Conservation (phyloP, 2,888 invertebrate genomes). For the Neuroscelio doddi region DNA sequence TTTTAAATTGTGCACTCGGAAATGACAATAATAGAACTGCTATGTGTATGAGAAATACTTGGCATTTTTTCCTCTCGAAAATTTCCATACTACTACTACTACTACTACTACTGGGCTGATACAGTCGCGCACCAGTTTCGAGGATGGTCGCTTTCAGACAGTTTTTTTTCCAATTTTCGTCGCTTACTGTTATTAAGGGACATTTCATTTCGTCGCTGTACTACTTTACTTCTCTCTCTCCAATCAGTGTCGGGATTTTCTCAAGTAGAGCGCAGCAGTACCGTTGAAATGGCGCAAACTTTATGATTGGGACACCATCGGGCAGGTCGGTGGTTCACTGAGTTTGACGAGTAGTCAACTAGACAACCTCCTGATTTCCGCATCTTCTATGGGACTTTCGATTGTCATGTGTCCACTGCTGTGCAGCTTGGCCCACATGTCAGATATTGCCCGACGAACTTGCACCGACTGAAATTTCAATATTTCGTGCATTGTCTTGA, state of each 20-base stretch:
- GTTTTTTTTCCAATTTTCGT: slow-evolving; percentile 1
- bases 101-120: too few species aligned
- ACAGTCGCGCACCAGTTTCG: not conserved
- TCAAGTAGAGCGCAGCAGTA: slow-evolving; percentile 27
- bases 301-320: slow-evolving; percentile 32
- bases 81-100: too few species aligned
- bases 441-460: not conserved
- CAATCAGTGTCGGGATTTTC: slow-evolving; percentile 45
- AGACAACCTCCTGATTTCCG: too few species aligned
- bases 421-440: slow-evolving; percentile 1
- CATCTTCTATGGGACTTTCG: not conserved
- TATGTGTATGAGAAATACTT: too few species aligned
- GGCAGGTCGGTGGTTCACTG: not conserved
- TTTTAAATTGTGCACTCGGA: too few species aligned
- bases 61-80: not conserved
- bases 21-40: too few species aligned
- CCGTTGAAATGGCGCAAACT: slow-evolving; percentile 32
- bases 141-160: slow-evolving; percentile 1
- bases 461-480: not conserved
- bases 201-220: slow-evolving; percentile 6
- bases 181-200: slow-evolving; percentile 4
- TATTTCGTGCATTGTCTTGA: not conserved
- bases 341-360: slow-evolving; percentile 1
- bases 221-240: slow-evolving; percentile 9
- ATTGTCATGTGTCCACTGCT: slow-evolving; percentile 1